These are phyloP conservation scores for Amphiprion ocellaris DNA, from an alignment of 2,113 vertebrate species.

Conservation along the genomic window DNA sequence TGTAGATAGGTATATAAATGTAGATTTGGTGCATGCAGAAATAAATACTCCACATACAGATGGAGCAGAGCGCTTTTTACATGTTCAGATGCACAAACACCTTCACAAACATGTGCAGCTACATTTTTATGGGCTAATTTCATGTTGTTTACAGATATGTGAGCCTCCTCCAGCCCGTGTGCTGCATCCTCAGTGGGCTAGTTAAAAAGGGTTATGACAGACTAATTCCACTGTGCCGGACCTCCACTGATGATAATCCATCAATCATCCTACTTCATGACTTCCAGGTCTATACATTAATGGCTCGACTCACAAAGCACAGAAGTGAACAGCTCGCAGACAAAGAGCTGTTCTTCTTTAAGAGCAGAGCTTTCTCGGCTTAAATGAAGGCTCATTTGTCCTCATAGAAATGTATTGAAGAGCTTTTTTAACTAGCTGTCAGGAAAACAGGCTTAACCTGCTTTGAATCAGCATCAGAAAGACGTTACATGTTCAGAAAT, in stretches of 20 bases:
- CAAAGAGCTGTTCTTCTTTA: constrained; percentile 5
- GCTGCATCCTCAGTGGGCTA: constrained; percentile 58
- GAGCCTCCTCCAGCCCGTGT: constrained; percentile 21
- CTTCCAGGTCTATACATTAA: constrained; percentile 35
- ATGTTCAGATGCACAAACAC: constrained; percentile 17
- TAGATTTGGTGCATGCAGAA: background rate
- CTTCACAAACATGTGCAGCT: background rate
- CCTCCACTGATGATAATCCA: constrained; percentile 66
- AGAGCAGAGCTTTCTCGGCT: background rate
- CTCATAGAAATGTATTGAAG: constrained; percentile 2
- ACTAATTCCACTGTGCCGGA: constrained; percentile 63
- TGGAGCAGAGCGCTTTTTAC: background rate
- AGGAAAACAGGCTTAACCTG: constrained; percentile 21
- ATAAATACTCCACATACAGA: background rate
- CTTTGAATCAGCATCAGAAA: constrained; percentile 5
- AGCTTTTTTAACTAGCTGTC: background rate
- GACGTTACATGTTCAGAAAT: constrained; percentile 14
- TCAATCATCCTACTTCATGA: constrained; percentile 60
- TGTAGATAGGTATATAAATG: background rate
- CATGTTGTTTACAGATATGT: constrained; percentile 71
- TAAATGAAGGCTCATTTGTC: constrained; percentile 28
- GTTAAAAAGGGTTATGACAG: constrained; percentile 69
- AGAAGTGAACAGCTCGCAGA: constrained; percentile 37
- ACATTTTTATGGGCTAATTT: constrained; percentile 71
- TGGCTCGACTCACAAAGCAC: constrained; percentile 29